These are phyloP conservation scores for Kuschelorhynchus macadamiae DNA, from an alignment of 2,888 invertebrate species.

Conservation along the genomic window DNA sequence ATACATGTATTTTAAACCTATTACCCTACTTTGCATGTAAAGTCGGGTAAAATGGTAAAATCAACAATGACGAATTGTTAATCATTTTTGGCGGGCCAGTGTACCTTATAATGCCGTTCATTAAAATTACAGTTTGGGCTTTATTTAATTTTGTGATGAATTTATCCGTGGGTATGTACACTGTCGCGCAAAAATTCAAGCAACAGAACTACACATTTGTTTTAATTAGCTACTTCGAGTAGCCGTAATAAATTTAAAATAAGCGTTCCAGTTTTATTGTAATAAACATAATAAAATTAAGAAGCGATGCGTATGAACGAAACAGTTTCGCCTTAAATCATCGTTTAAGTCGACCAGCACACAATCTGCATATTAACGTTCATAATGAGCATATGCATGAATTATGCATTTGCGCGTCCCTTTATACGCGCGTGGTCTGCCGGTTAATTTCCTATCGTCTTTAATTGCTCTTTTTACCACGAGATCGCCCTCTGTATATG, in stretches of 20 bases:
- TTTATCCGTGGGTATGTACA: too few relatives aligned
- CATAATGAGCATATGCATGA: slow-evolving; percentile 19
- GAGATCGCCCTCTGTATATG: too few relatives aligned
- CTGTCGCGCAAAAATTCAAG: too few relatives aligned
- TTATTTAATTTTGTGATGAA: too few relatives aligned
- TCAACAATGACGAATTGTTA: too few relatives aligned
- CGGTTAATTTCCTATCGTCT: slow-evolving; percentile 32
- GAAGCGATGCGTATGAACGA: slow-evolving; percentile 1
- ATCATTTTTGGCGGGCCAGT: too few relatives aligned
- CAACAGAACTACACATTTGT: too few relatives aligned
- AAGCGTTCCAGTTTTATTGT: slow-evolving; percentile 1
- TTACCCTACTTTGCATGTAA: too few relatives aligned
- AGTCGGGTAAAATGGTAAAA: too few relatives aligned
- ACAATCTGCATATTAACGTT: slow-evolving; percentile 13
- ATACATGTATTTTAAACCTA: too few relatives aligned
- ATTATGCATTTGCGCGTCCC: slow-evolving; percentile 33
- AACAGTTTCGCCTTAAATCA: slow-evolving; percentile 13
- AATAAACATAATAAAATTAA: slow-evolving; percentile 1
- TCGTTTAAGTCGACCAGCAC: slow-evolving; percentile 15
- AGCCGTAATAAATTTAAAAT: not conserved
- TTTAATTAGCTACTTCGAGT: not conserved
- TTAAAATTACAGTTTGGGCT: too few relatives aligned
- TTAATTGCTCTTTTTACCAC: slow-evolving; percentile 13
- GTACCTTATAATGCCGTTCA: too few relatives aligned
- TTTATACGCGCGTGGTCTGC: slow-evolving; percentile 23